Evolutionary conservation across 2,888 invertebrate genomes (phyloP), one percentile per base, ranked within the genome.

Genomic region (Drosophila helvetica): DNA sequence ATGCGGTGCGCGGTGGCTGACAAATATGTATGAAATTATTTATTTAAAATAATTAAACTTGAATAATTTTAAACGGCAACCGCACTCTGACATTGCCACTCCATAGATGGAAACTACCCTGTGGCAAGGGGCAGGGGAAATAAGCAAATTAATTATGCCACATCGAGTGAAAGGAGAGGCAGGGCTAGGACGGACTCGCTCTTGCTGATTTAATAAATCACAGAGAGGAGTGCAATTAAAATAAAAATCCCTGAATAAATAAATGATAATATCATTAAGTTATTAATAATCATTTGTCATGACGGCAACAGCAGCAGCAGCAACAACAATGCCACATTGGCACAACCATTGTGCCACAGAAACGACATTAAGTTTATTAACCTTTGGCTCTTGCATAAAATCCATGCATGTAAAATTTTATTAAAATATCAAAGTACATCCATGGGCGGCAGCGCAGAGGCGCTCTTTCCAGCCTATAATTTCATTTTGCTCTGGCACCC

Each of bases 211-310:
- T 38, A 68, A 65, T 48, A 76, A 68, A 72, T 57, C 62, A 71
- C 54, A 54, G 57, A 56, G 52, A 48, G 47, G 63, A 75, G 55
- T 48, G 56, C 46, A 60, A 64, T 60, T 66, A 61, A 53, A 51
- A 42, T 50, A 25, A 67, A 81, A 77, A 64, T 59, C 46, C 57
- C 61, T 51, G 52, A 59, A 61, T 74, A 78, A 78, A 88, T 83
- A 86, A 86, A 83, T 76, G 75, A 88, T 88, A 77, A 75, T 74
- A 80, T 80, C 71, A 83, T 86, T 80, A 83, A 86, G 74, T 83
- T 88, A 86, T 86, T 89, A 85, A 85, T 87, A 81, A 85, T 76
- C 66, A 85, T 85, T 87, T 87, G 89, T 87, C 88, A 71, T 65
- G 47, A 38, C 53, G 15, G 58, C 48, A 51, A 17, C 17, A 43